A percentile compares a stretch with the other conserved stretches of the same genome.
These are phyloP conservation scores for Metopolophium dirhodum DNA, from an alignment of 1,140 invertebrate species.

Conservation along the genomic window DNA sequence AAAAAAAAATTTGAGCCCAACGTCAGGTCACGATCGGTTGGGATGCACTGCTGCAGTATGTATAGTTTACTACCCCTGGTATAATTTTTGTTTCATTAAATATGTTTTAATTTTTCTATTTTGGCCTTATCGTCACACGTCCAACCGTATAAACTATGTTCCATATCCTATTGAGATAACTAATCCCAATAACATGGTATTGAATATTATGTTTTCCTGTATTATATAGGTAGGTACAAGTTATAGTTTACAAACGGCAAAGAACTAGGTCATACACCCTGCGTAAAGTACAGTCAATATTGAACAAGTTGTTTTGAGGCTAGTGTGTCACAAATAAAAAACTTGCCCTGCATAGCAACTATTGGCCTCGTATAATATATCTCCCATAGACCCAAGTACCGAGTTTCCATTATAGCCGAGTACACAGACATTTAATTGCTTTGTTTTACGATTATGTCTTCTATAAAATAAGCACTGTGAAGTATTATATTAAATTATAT, in stretches of 20 bases:
- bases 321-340: conserved; percentile 32
- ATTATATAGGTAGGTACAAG: neutral
- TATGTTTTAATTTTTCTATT: neutral
- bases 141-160: neutral
- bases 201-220: neutral
- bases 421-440: neutral
- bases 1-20: neutral
- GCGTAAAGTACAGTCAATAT: neutral
- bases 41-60: neutral
- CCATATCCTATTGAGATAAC: neutral
- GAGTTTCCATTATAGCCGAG: neutral
- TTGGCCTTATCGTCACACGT: neutral
- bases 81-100: neutral
- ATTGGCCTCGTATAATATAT: conserved; percentile 21
- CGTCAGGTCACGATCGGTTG: neutral
- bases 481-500: neutral
- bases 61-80: neutral
- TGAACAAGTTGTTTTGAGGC: conserved; percentile 16
- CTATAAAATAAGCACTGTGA: neutral
- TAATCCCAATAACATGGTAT: neutral
- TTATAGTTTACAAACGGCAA: neutral
- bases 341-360: neutral
- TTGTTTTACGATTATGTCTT: neutral
- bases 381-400: neutral
- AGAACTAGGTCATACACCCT: neutral